These are phyloP conservation scores for Halcyon badia DNA, from an alignment of 2,797 vertebrate genomes.

Conservation along the genomic window DNA sequence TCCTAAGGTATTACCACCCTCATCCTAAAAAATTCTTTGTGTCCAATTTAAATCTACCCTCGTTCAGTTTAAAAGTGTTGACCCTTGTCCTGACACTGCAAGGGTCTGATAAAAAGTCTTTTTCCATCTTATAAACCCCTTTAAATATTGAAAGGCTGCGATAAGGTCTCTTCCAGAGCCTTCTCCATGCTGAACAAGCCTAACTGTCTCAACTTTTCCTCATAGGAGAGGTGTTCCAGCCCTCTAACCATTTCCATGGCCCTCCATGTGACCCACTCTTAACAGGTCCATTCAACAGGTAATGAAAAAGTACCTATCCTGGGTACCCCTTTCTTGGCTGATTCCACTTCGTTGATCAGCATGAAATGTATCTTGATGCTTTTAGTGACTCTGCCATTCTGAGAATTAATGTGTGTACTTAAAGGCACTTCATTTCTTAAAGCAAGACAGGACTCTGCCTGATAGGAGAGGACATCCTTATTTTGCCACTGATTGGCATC, in stretches of 20 bases:
- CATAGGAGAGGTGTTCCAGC: not conserved
- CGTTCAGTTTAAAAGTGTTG: not conserved
- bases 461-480: not conserved
- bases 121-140: not conserved
- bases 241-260: not conserved
- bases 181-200: not conserved
- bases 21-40: not conserved
- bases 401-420: accelerated
- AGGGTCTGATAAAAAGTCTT: not conserved
- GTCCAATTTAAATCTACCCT: not conserved
- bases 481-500: not conserved
- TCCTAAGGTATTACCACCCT: not conserved
- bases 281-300: not conserved
- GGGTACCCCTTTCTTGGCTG: not conserved
- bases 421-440: not conserved
- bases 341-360: not conserved
- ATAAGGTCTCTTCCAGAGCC: not conserved
- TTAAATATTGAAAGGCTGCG: not conserved
- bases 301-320: not conserved
- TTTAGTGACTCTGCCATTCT: not conserved
- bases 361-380: not conserved
- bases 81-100: not conserved
- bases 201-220: not conserved
- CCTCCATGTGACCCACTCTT: not conserved
- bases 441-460: not conserved